A percentile compares a stretch with the other conserved stretches of the same genome.
Evolutionary conservation across 2,888 invertebrate genomes (phyloP).

Genomic region (Trichopria drosophilae): DNA sequence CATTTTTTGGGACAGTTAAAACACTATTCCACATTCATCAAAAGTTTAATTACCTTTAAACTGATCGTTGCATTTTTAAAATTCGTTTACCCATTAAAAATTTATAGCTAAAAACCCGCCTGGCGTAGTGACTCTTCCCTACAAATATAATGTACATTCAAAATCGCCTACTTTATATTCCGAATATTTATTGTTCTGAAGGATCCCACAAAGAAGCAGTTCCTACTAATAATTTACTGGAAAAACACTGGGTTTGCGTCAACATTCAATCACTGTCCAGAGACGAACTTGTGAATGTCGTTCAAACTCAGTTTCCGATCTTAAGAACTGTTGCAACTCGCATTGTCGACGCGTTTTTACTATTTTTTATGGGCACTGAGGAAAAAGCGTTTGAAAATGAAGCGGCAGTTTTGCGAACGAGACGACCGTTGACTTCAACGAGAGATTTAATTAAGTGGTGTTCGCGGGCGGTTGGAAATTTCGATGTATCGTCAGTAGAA

Average conservation of each 20-base stretch:
- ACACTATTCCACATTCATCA: too few species aligned
- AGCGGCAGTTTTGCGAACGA: constrained; percentile 56
- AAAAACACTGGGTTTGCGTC: constrained; percentile 81
- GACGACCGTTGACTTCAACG: constrained; percentile 74
- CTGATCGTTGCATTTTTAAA: too few species aligned
- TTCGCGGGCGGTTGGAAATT: constrained; percentile 72
- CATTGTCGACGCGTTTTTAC: constrained; percentile 81
- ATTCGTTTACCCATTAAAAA: too few species aligned
- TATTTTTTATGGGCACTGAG: constrained; percentile 76
- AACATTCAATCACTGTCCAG: constrained; percentile 78
- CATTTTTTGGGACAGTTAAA: too few species aligned
- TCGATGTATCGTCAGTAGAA: constrained; percentile 71
- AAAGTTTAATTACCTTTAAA: too few species aligned
- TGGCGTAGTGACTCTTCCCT: too few species aligned
- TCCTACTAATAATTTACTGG: constrained; percentile 69
- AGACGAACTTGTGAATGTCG: constrained; percentile 74
- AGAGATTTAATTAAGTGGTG: constrained; percentile 94
- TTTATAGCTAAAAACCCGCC: too few species aligned
- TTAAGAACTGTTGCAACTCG: constrained; percentile 73
- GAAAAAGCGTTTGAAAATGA: constrained; percentile 59
- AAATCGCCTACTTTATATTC: too few species aligned
- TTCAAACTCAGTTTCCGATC: constrained; percentile 70
- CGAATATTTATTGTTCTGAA: too few species aligned
- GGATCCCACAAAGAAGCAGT: constrained; percentile 55
- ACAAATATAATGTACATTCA: too few species aligned